Conservation (phyloP, 1,140 invertebrate species). For the Wiebesia pumilae region DNA sequence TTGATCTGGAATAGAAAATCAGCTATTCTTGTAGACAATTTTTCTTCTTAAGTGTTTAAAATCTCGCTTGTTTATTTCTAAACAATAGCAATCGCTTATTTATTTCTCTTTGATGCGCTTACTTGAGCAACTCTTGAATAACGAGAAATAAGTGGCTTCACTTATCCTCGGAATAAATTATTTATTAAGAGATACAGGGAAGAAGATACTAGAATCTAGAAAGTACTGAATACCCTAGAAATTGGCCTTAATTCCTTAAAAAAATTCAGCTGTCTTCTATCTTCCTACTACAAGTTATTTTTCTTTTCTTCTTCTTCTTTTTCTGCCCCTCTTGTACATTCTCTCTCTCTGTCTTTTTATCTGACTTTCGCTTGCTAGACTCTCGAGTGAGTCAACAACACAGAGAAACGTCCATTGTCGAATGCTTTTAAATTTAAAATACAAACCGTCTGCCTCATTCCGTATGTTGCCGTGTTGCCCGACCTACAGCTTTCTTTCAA, state of each 20-base stretch:
- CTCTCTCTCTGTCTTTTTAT: constrained; percentile 13
- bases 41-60: background rate
- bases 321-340: background rate
- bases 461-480: background rate
- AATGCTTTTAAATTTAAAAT: constrained; percentile 75
- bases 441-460: constrained; percentile 70
- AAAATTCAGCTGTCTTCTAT: constrained; percentile 54
- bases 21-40: background rate
- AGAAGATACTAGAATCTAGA: constrained; percentile 1
- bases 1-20: too few relatives aligned
- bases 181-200: constrained; percentile 54
- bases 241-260: constrained; percentile 63
- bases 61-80: too few relatives aligned
- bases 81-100: constrained; percentile 33
- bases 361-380: constrained; percentile 50
- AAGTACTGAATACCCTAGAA: constrained; percentile 64
- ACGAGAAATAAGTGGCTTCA: constrained; percentile 60
- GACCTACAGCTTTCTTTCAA: constrained; percentile 8
- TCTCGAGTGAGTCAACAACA: constrained; percentile 69
- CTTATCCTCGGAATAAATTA: constrained; percentile 58
- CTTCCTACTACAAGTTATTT: background rate
- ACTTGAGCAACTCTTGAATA: background rate
- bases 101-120: background rate
- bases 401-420: constrained; percentile 69
- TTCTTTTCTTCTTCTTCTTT: background rate